phyloP scores from a whole-genome alignment of 1,140 invertebrate species.

The Wiebesia pumilae region DNA sequence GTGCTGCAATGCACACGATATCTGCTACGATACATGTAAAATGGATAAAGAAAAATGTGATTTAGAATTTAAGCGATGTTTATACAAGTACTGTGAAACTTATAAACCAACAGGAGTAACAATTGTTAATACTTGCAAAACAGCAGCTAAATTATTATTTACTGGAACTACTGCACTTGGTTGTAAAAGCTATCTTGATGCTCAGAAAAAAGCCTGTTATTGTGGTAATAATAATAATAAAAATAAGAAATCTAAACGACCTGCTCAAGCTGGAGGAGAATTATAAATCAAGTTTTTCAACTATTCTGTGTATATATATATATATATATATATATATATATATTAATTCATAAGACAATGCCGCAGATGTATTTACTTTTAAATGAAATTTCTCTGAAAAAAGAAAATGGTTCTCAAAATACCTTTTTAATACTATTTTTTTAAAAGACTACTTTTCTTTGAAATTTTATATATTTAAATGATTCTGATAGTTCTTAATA shows the following conservation, averaged over 20 bases:
- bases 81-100: slow-evolving; percentile 87
- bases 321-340: slow-evolving; percentile 9
- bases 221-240: slow-evolving; percentile 73
- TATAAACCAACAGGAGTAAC: slow-evolving; percentile 79
- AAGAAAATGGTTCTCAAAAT: too few species aligned
- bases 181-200: slow-evolving; percentile 88
- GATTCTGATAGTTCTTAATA: too few species aligned
- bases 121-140: slow-evolving; percentile 86
- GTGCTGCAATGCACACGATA: slow-evolving; percentile 90
- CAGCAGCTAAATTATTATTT: slow-evolving; percentile 87
- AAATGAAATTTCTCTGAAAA: too few species aligned
- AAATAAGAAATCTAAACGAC: slow-evolving; percentile 63
- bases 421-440: too few species aligned
- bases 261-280: slow-evolving; percentile 66
- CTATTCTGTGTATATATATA: background rate
- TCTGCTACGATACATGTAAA: slow-evolving; percentile 93
- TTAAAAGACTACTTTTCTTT: too few species aligned
- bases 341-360: background rate
- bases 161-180: slow-evolving; percentile 88
- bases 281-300: slow-evolving; percentile 56
- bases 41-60: slow-evolving; percentile 90
- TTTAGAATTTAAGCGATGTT: slow-evolving; percentile 88
- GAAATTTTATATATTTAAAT: too few species aligned
- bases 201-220: slow-evolving; percentile 86
- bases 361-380: too few species aligned